These are phyloP conservation scores for Tetramorium bicarinatum DNA, from an alignment of 2,888 invertebrate genomes.

Conservation along the genomic window DNA sequence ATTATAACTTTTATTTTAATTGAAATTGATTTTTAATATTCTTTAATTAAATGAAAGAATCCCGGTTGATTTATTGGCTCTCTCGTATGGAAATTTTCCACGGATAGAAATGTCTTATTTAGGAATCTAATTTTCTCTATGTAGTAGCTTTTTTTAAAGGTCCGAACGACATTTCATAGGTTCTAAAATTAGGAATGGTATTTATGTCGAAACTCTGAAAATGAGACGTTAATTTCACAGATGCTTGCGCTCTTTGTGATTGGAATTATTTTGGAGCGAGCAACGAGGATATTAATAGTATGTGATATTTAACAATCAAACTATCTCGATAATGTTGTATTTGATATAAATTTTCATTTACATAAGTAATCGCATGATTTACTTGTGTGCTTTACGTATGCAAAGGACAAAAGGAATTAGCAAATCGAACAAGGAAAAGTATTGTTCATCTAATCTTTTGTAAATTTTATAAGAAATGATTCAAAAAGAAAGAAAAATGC, in stretches of 20 bases:
- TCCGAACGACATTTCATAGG: background rate
- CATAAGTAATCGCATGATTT: background rate
- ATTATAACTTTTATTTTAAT: conserved; percentile 5
- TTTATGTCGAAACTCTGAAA: background rate
- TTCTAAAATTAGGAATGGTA: background rate
- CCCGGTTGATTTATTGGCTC: background rate
- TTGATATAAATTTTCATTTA: background rate
- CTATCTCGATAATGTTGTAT: background rate
- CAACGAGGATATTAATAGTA: background rate
- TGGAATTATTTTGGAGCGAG: background rate
- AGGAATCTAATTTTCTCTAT: background rate
- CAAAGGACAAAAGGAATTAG: background rate
- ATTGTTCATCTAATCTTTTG: background rate
- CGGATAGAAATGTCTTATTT: background rate
- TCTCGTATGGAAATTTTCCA: background rate
- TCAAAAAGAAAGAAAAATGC: background rate
- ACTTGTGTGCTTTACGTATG: background rate
- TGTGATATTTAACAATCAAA: background rate
- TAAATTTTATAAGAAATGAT: background rate
- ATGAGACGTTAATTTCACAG: background rate
- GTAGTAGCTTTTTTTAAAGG: background rate
- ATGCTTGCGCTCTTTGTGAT: background rate
- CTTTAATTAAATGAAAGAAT: background rate
- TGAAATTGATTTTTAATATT: background rate
- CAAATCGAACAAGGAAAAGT: background rate